Evolutionary conservation across 2,888 invertebrate genomes (phyloP).

Genomic region (Chymomyza amoena): DNA sequence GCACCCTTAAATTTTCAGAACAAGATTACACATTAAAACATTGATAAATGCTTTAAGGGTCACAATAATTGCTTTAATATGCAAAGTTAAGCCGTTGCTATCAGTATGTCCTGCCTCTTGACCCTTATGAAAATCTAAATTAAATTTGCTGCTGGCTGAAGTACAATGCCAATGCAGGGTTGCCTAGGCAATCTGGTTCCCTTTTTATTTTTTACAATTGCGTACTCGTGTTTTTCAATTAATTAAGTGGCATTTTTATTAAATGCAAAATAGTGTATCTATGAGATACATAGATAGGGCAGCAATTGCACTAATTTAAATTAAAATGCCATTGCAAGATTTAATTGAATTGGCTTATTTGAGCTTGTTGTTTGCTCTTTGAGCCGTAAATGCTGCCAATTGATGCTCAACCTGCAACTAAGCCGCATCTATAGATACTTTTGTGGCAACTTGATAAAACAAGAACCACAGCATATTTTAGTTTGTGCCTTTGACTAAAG

Average conservation of each 20-base stretch:
- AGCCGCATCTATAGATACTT: background rate
- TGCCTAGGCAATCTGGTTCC: constrained; percentile 44
- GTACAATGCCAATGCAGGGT: constrained; percentile 26
- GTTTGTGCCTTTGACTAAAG: constrained; percentile 19
- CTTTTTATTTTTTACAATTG: constrained; percentile 14
- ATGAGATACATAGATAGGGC: constrained; percentile 8
- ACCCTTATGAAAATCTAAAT: constrained; percentile 22
- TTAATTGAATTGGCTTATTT: constrained; percentile 2
- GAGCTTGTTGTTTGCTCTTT: background rate
- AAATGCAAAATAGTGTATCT: constrained; percentile 19
- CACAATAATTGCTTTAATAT: constrained; percentile 39
- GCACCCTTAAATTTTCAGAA: background rate
- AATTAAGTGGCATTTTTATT: constrained; percentile 60
- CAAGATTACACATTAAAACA: constrained; percentile 1
- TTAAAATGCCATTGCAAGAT: constrained; percentile 28
- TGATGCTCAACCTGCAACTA: background rate
- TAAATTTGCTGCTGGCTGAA: constrained; percentile 2
- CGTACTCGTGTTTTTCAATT: constrained; percentile 15
- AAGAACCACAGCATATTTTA: background rate
- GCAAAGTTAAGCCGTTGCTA: constrained; percentile 14
- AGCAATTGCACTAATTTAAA: constrained; percentile 36
- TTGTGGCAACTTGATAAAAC: background rate
- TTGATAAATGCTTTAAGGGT: constrained; percentile 44
- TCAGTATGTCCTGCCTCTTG: constrained; percentile 7
- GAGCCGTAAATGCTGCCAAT: background rate